A percentile compares a stretch with the other conserved stretches of the same genome.
phyloP scores from a whole-genome alignment of 2,113 vertebrate genomes.

The Megaceryle torquata region DNA sequence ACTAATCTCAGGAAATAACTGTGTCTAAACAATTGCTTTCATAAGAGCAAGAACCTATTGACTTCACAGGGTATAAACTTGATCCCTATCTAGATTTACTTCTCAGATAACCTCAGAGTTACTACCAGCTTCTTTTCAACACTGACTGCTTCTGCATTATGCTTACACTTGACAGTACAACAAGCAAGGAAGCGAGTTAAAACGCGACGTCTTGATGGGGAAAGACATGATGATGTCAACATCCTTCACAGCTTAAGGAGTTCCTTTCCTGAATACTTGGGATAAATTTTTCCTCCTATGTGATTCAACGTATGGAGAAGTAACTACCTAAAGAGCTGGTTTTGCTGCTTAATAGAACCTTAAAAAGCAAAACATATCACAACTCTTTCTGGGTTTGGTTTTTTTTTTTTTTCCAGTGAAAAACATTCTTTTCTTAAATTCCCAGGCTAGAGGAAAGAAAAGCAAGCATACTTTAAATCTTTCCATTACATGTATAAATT shows the following conservation, averaged over 20 bases:
- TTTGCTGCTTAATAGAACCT: constrained; percentile 32
- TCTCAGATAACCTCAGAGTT: background rate
- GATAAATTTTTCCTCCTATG: constrained; percentile 28
- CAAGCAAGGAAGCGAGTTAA: constrained; percentile 1
- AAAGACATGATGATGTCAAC: background rate
- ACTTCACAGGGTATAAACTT: background rate
- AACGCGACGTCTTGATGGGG: background rate
- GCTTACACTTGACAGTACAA: background rate
- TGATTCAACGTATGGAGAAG: background rate
- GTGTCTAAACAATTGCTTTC: background rate
- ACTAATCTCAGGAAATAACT: background rate
- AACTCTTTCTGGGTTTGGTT: background rate
- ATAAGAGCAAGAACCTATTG: background rate
- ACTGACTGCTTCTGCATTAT: background rate
- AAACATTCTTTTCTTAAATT: constrained; percentile 53
- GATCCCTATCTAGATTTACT: background rate
- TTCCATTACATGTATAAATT: constrained; percentile 75
- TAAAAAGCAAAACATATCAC: background rate
- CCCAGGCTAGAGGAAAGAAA: constrained; percentile 61
- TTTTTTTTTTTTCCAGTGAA: constrained; percentile 17
- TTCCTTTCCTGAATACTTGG: background rate
- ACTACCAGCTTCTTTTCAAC: background rate
- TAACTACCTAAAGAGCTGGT: background rate
- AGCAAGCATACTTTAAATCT: constrained; percentile 64
- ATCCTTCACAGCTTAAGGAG: background rate